These are phyloP conservation scores for Rhopalosiphum padi DNA, from an alignment of 1,140 invertebrate species.

Conservation along the genomic window DNA sequence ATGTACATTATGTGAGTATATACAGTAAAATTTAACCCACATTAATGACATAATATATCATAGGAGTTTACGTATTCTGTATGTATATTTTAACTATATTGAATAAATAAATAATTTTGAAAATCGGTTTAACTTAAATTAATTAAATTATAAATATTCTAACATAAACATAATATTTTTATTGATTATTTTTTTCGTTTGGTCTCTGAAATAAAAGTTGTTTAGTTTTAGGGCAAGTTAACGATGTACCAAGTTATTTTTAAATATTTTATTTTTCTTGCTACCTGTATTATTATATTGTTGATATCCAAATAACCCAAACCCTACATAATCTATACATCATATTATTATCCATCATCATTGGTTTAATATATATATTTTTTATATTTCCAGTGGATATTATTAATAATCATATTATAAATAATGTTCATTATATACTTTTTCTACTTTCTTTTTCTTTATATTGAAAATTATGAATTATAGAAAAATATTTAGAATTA, in stretches of 20 bases:
- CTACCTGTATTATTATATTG: not conserved
- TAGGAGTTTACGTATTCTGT: not conserved
- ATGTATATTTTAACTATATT: not conserved
- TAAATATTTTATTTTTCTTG: not conserved
- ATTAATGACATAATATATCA: not conserved
- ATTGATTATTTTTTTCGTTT: too few species aligned
- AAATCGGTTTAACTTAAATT: not conserved
- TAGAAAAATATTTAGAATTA: too few species aligned
- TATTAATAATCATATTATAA: not conserved
- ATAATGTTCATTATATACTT: not conserved
- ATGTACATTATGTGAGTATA: not conserved
- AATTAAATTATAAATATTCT: not conserved
- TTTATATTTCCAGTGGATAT: not conserved
- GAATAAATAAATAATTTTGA: not conserved
- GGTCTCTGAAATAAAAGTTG: too few species aligned
- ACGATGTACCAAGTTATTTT: too few species aligned
- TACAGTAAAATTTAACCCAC: not conserved
- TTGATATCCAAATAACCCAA: not conserved
- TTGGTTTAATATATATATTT: not conserved
- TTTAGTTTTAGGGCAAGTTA: too few species aligned
- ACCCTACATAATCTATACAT: not conserved
- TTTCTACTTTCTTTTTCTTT: too few species aligned
- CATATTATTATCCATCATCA: not conserved
- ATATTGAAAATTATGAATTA: too few species aligned
- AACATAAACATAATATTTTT: too few species aligned